Evolutionary conservation across 2,888 invertebrate species (phyloP), one percentile per base, ranked within the genome.

Genomic region (Fragum whitleyi): DNA sequence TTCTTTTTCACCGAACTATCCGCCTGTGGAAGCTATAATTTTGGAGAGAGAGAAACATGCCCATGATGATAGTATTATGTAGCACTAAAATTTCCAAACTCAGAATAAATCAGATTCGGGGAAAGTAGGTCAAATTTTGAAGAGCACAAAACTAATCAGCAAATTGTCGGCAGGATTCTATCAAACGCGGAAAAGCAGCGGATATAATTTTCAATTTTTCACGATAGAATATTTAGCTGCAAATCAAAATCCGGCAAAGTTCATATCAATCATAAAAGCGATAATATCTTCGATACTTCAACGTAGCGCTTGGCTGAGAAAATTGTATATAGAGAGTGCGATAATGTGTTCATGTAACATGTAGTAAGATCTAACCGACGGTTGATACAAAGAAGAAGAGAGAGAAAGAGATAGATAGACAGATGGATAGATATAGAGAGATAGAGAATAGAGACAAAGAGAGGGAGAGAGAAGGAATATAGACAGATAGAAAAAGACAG

Each of bases 161-260:
- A 47, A 47, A 47, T 47, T 47, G 47, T 47, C 47, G 47, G n/a
- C 47, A n/a, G 47, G 47, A 47, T 47, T 14, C 47, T 47, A 47
- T 47, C 32, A 5, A n/a, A 29, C 32, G 32, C 16, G 26, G 14
- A 61, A 61, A 57, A 19, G 29, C 23, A 42, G 65, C 23, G 42
- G n/a, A 42, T 65, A 65, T 16, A 65, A 39, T 32, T 26, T 65
- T 65, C 65, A 65, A 65, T 65, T 42, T 65, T 65, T 65, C 65
- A 42, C 42, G 65, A 65, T 65, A 65, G 32, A 65, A 65, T 65
- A 65, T 65, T 65, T 42, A 21, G n/a, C 65, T 42, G 26, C 65
- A 65, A 39, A 65, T 65, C 65, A 65, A 65, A 65, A 65, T 42
- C 65, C 65, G 65, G 19, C 65, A 65, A 29, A 65, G 65, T 65